A percentile compares a stretch with the other conserved stretches of the same genome.
Evolutionary conservation across 2,113 vertebrate genomes (phyloP).

Genomic region (Zingel zingel): DNA sequence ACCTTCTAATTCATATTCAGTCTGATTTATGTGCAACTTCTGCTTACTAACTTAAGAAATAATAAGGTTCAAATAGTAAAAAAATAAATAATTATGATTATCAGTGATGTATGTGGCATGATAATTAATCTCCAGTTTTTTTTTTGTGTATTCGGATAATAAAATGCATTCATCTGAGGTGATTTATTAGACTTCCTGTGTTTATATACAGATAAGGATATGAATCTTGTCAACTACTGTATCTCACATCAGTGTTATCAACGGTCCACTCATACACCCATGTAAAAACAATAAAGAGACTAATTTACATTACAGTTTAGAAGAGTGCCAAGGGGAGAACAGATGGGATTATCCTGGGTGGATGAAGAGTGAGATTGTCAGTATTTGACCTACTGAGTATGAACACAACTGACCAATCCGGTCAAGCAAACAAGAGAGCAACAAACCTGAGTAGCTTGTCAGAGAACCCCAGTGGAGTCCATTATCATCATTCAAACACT

Average conservation of each 20-base stretch:
- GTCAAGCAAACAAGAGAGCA: constrained; percentile 49
- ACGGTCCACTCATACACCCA: too few species aligned
- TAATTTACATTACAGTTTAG: constrained; percentile 3
- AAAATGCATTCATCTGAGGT: not conserved
- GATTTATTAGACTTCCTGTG: not conserved
- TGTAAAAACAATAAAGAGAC: not conserved
- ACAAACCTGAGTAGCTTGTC: constrained; percentile 41
- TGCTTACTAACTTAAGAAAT: not conserved
- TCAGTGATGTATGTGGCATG: not conserved
- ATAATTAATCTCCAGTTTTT: not conserved
- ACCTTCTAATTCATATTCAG: constrained; percentile 35
- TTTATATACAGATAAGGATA: not conserved
- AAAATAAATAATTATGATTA: not conserved
- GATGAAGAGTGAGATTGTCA: not conserved
- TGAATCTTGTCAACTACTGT: not conserved
- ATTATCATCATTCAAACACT: constrained; percentile 4
- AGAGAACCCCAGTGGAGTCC: not conserved
- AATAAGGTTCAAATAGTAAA: not conserved
- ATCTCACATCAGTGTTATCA: not conserved
- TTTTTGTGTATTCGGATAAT: not conserved
- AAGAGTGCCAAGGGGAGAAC: not conserved
- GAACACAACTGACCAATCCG: constrained; percentile 45
- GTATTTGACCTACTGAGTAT: not conserved
- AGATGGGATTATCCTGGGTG: not conserved
- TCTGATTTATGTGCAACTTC: constrained; percentile 19